phyloP scores from a whole-genome alignment of 2,113 vertebrate genomes.

The Mobula birostris region DNA sequence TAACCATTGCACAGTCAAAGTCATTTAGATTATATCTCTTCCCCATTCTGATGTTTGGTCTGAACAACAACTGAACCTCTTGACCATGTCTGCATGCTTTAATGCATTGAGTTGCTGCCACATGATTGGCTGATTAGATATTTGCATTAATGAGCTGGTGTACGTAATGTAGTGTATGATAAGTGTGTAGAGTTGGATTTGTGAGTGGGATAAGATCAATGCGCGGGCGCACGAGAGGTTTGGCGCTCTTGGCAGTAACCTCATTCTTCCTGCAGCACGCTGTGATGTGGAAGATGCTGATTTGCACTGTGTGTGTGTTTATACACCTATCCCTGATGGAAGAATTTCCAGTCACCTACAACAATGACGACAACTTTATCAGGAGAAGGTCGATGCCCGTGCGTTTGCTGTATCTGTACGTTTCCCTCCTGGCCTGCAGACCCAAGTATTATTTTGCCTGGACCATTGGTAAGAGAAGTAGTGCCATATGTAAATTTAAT shows the following conservation, averaged over 20 bases:
- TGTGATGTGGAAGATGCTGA: conserved; percentile 18
- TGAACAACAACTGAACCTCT: too few species aligned
- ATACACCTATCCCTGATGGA: conserved; percentile 19
- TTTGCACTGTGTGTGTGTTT: neutral
- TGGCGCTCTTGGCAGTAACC: too few species aligned
- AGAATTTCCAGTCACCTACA: conserved; percentile 32
- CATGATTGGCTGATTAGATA: too few species aligned
- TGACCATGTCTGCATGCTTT: too few species aligned
- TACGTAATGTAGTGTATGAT: too few species aligned
- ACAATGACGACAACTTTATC: conserved; percentile 24
- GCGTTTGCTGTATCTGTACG: conserved; percentile 38
- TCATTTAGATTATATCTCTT: too few species aligned
- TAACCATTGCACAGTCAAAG: too few species aligned
- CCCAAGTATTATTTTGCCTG: conserved; percentile 46
- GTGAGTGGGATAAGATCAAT: neutral
- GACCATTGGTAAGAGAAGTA: conserved; percentile 41
- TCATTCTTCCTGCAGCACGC: neutral
- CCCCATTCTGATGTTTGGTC: too few species aligned
- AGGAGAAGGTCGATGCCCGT: neutral
- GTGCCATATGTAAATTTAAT: neutral
- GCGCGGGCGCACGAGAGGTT: neutral
- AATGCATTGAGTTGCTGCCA: too few species aligned
- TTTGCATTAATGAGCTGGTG: too few species aligned
- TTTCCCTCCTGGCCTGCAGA: conserved; percentile 37
- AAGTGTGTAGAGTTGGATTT: neutral